These are phyloP conservation scores for Trimorus sp. DNA, from an alignment of 2,888 invertebrate species.

Conservation along the genomic window DNA sequence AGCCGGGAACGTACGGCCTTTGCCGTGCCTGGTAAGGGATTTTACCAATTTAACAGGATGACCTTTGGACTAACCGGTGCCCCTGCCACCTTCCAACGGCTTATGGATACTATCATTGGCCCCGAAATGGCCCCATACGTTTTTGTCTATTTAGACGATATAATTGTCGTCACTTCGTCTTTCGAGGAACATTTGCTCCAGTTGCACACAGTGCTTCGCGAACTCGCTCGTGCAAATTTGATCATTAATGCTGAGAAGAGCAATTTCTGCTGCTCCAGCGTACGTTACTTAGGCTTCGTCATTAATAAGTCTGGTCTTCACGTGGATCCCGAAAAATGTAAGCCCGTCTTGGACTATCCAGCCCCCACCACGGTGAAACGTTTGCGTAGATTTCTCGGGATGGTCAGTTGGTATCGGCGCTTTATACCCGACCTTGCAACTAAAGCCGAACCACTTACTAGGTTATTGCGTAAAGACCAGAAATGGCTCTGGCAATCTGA, in stretches of 20 bases:
- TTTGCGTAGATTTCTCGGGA: conserved; percentile 69
- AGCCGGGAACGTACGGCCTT: background rate
- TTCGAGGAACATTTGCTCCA: background rate
- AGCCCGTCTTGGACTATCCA: no score
- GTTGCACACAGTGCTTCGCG: background rate
- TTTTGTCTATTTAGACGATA: conserved; percentile 57
- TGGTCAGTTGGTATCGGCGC: conserved; percentile 6
- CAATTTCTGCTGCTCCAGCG: no score
- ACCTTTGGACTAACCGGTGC: conserved; percentile 47
- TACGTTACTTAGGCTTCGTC: no score
- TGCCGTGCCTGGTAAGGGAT: background rate
- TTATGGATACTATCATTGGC: conserved; percentile 46
- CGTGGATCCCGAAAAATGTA: no score
- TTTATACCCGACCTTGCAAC: conserved; percentile 5
- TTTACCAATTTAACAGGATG: background rate
- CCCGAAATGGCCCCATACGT: conserved; percentile 44
- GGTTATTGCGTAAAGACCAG: background rate
- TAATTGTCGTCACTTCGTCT: conserved; percentile 46
- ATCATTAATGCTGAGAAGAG: background rate
- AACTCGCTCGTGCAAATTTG: background rate
- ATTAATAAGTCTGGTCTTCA: no score
- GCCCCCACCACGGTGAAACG: no score
- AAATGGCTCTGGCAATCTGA: background rate
- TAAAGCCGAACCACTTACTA: background rate
- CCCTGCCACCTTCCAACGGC: conserved; percentile 59